phyloP scores from a whole-genome alignment of 2,888 invertebrate genomes.

The Eupelmus urozonus region DNA sequence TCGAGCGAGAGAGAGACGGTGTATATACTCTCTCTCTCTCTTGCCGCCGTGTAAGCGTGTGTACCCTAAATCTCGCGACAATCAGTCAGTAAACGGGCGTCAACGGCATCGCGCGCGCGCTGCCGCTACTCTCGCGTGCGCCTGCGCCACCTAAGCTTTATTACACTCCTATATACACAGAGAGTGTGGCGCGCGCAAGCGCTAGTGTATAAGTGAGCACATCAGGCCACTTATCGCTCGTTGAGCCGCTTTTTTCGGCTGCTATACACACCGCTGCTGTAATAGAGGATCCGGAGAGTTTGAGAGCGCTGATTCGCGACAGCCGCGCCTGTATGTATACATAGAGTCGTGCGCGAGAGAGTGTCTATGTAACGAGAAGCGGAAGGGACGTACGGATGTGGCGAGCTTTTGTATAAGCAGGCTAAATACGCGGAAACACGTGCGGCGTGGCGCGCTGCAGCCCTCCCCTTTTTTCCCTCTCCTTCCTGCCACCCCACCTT shows the following conservation, averaged over 20 bases:
- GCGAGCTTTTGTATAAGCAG: neutral
- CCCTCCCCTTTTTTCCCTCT: constrained; percentile 24
- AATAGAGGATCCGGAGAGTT: too few species aligned
- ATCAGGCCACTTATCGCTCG: too few species aligned
- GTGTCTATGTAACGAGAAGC: too few species aligned
- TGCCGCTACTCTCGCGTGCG: neutral
- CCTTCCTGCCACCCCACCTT: constrained; percentile 26
- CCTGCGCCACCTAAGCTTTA: neutral
- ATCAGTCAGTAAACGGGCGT: constrained; percentile 73
- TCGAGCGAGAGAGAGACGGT: neutral
- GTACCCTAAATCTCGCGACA: constrained; percentile 72
- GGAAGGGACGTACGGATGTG: too few species aligned
- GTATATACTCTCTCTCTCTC: neutral
- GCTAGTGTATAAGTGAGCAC: too few species aligned
- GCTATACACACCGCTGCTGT: too few species aligned
- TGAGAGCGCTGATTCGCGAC: too few species aligned
- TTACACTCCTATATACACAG: neutral
- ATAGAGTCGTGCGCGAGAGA: neutral
- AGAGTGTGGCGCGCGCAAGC: too few species aligned
- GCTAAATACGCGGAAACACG: constrained; percentile 52
- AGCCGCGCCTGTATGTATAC: too few species aligned
- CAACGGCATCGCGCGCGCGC: constrained; percentile 67
- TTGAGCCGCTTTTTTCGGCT: too few species aligned
- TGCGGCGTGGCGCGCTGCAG: constrained; percentile 48
- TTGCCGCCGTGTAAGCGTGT: too few species aligned